Evolutionary conservation across 64 coral and sea anemone genomes (phyloP).

Genomic region (Montipora cactus): DNA sequence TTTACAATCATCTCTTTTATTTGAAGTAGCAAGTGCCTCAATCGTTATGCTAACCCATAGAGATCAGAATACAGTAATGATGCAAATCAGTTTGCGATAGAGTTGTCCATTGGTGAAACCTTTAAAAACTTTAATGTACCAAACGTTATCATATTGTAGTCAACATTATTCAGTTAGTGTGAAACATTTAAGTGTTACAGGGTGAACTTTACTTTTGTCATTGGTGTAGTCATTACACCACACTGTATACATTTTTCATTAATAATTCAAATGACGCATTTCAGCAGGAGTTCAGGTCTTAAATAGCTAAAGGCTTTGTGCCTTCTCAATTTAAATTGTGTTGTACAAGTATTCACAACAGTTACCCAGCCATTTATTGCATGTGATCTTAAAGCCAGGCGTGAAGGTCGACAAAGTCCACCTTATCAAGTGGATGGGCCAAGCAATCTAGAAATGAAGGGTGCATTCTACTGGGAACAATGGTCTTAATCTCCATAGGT

Average conservation of each 20-base stretch:
- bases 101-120: not conserved
- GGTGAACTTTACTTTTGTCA: not conserved
- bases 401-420: conserved; percentile 50
- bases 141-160: not conserved
- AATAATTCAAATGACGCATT: not conserved
- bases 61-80: not conserved
- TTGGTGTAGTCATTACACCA: not conserved
- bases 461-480: conserved; percentile 36
- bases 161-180: not conserved
- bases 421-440: conserved; percentile 31
- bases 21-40: not conserved
- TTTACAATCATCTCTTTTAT: not conserved
- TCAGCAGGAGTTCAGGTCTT: not conserved
- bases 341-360: conserved; percentile 28
- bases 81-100: not conserved
- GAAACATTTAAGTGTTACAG: not conserved
- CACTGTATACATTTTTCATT: not conserved
- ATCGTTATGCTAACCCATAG: not conserved
- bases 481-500: conserved; percentile 31
- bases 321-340: not conserved
- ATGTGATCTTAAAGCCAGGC: conserved; percentile 32
- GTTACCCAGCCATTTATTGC: not conserved
- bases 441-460: conserved; percentile 43
- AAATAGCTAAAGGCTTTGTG: conserved; percentile 2
- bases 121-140: not conserved